Evolutionary conservation across 2,113 vertebrate species (phyloP).

Genomic region (Ranitomeya imitator): DNA sequence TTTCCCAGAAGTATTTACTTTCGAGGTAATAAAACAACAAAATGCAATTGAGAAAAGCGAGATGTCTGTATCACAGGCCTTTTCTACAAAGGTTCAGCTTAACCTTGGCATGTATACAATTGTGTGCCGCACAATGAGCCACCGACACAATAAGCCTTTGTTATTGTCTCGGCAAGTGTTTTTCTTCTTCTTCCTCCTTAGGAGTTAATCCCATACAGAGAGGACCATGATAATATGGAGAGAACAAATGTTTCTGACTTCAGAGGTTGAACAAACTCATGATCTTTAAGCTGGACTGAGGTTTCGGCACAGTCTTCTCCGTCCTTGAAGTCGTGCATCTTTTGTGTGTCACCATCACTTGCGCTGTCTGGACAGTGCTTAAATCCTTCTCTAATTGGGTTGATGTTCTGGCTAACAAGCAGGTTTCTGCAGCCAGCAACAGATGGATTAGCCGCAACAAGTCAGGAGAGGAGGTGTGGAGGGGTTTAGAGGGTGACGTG

Average conservation of each 20-base stretch:
- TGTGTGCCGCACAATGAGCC: neutral
- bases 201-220: neutral
- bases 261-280: neutral
- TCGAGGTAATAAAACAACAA: neutral
- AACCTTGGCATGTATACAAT: slow-evolving; percentile 15
- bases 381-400: slow-evolving; percentile 55
- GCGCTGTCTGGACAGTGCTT: slow-evolving; percentile 36
- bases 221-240: neutral
- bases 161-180: neutral
- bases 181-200: no score
- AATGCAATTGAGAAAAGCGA: neutral
- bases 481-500: neutral
- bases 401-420: slow-evolving; percentile 58
- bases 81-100: neutral
- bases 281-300: neutral
- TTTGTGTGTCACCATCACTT: slow-evolving; percentile 21
- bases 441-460: slow-evolving; percentile 50
- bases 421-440: slow-evolving; percentile 52
- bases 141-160: slow-evolving; percentile 21
- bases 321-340: slow-evolving; percentile 30
- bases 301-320: neutral
- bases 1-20: slow-evolving; percentile 25
- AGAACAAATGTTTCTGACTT: slow-evolving; percentile 19
- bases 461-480: slow-evolving; percentile 18
- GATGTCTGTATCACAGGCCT: neutral